Base-by-base conservation (phyloP, 2,888 invertebrate species). In the Colletes collaris region DNA sequence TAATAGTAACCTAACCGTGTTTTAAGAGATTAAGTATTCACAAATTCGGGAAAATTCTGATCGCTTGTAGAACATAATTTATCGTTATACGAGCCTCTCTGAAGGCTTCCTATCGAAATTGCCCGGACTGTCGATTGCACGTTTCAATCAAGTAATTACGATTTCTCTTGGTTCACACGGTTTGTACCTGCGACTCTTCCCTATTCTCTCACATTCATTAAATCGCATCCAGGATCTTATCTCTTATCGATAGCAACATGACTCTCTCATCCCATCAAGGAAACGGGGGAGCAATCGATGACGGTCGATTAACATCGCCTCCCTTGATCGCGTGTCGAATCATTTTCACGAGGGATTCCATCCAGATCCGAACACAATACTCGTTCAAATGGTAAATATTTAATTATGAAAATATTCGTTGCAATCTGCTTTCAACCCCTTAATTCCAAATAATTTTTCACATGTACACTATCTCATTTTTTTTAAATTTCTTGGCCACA, bases 161-260 rank as follows among this genome's bases (percentile, higher is more conserved):
- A 44, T 81, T 52, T 49, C 46, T 27, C 19, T 10, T 55, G 60
- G 79, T 83, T 86, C 86, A 74, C 86, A 83, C 86, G 84, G 65
- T 75, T 69, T 52, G n/a, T 79, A 81, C 73, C 84, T 84, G 76
- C 37, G 19, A 44, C 27, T 59, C 62, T 37, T 69, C 58, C 58
- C 52, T 46, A 66, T 74, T 86, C 76, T 86, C 86, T 78, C 86
- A 86, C 86, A 86, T 83, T 84, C 69, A 81, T 87, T 86, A 83
- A 60, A 55, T 66, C 55, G 46, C 40, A 49, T 0, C 16, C 16
- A 19, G 68, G 65, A 69, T 76, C 77, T 87, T 87, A 87, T 87
- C 87, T 76, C 46, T 64, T 80, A 82, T 81, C 84, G 81, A 81
- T 78, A 69, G 76, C 77, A 72, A 81, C 71, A 78, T 60, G 79